phyloP scores from a whole-genome alignment of 2,888 invertebrate species.

The Aphodius granarius region DNA sequence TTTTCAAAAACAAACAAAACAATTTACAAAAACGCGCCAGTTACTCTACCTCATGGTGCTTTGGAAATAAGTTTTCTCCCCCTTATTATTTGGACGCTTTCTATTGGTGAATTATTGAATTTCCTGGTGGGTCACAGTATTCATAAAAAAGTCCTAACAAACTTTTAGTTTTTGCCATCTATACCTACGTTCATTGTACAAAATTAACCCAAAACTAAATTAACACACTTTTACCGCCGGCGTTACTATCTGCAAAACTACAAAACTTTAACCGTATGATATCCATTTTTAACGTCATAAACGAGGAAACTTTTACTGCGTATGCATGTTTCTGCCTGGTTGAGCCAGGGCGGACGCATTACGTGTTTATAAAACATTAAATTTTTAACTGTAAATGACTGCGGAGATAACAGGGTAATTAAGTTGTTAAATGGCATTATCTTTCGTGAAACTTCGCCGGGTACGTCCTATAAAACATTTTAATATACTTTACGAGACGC shows the following conservation, averaged over 20 bases:
- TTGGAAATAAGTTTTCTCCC: too few relatives aligned
- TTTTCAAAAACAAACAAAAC: too few relatives aligned
- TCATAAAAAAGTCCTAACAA: background rate
- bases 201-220: background rate
- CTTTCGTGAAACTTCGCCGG: slow-evolving; percentile 21
- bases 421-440: slow-evolving; percentile 26
- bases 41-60: too few relatives aligned
- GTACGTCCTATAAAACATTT: slow-evolving; percentile 24
- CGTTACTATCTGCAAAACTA: background rate
- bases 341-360: slow-evolving; percentile 6
- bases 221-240: background rate
- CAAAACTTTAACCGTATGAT: background rate
- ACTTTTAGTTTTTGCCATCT: too few relatives aligned
- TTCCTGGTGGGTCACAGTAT: too few relatives aligned
- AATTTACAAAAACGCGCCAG: too few relatives aligned
- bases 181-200: background rate
- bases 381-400: slow-evolving; percentile 24
- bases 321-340: background rate
- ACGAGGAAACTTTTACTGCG: background rate
- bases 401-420: slow-evolving; percentile 25
- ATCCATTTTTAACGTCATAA: background rate
- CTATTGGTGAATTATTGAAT: too few relatives aligned
- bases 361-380: slow-evolving; percentile 28
- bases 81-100: too few relatives aligned
- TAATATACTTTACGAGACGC: slow-evolving; percentile 15